These are phyloP conservation scores for Boleophthalmus pectinirostris DNA, from an alignment of 2,113 vertebrate species.

Conservation along the genomic window DNA sequence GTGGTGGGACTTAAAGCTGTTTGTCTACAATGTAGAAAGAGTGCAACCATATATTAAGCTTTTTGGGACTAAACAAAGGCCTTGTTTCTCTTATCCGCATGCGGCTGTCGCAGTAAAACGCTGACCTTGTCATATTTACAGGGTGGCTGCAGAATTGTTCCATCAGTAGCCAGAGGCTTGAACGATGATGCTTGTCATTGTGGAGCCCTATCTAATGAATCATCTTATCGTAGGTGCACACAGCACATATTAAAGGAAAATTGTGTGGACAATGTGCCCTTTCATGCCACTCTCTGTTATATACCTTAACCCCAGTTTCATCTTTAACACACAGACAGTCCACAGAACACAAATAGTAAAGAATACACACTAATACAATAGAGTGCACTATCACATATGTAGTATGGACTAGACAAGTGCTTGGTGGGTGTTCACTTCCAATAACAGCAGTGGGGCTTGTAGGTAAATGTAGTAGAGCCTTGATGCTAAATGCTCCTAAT, in stretches of 20 bases:
- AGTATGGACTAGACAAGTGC: background rate
- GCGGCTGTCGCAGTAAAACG: conserved; percentile 78
- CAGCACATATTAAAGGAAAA: conserved; percentile 93
- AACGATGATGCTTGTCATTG: conserved; percentile 98
- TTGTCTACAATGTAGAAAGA: conserved; percentile 39
- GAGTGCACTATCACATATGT: background rate
- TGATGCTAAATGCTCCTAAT: conserved; percentile 85
- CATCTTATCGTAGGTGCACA: conserved; percentile 98
- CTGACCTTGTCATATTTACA: conserved; percentile 99
- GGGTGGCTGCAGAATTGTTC: conserved; percentile 93
- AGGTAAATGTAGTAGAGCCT: conserved; percentile 52
- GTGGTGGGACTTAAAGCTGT: conserved; percentile 26
- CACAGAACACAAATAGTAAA: background rate
- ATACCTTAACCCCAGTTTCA: conserved; percentile 89
- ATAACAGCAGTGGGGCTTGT: conserved; percentile 25
- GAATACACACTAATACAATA: background rate
- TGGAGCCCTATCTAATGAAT: conserved; percentile 95
- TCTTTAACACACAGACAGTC: conserved; percentile 59
- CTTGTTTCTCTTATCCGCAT: conserved; percentile 60
- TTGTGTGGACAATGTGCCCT: conserved; percentile 88
- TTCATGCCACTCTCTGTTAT: conserved; percentile 87
- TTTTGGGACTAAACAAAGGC: conserved; percentile 70
- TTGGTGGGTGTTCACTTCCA: background rate
- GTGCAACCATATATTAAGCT: conserved; percentile 56
- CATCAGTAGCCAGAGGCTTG: conserved; percentile 96